Evolutionary conservation across 2,797 vertebrate species (phyloP), one percentile per base, ranked within the genome.

Genomic region (Rhyacichthys aspro): DNA sequence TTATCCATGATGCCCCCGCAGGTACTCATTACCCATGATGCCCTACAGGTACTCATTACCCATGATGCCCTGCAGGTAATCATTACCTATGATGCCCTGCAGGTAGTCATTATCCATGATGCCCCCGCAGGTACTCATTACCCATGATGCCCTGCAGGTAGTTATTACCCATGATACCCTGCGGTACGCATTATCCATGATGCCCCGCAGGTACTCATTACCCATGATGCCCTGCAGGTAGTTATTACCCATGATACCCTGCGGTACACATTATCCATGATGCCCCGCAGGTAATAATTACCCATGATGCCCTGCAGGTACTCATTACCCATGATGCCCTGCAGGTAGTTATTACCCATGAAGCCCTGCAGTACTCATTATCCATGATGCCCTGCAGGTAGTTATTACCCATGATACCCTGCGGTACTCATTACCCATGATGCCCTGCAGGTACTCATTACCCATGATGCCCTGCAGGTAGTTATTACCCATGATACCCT

Each of bases 71-170:
- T 34, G n/a, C 8, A n/a, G n/a, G n/a, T n/a, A n/a, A n/a, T n/a
- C n/a, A 42, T 59, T 59, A 59, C 42, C 49, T 6, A n/a, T 54
- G 34, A 37, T 23, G 8, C 2, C 33, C 4, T 34, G n/a, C 8
- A n/a, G n/a, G n/a, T n/a, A n/a, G n/a, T n/a, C n/a, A 42, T 59
- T 59, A 59, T 33, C 49, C 23, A n/a, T 54, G 34, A 37, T 23
- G 8, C 2, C 33, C 4, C n/a, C n/a, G n/a, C n/a, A n/a, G n/a
- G n/a, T n/a, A n/a, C n/a, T n/a, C n/a, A 42, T 59, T 59, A 59
- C 42, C 49, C 23, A n/a, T 54, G 34, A 37, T 23, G 8, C 2
- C 33, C 4, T 34, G n/a, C 8, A n/a, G n/a, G n/a, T n/a, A n/a
- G n/a, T n/a, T 14, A 42, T 59, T 59, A 59, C 42, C 49, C 23